A percentile compares a stretch with the other conserved stretches of the same genome.
phyloP scores from a whole-genome alignment of 2,888 invertebrate species.

The Shargacucullia verbasci region DNA sequence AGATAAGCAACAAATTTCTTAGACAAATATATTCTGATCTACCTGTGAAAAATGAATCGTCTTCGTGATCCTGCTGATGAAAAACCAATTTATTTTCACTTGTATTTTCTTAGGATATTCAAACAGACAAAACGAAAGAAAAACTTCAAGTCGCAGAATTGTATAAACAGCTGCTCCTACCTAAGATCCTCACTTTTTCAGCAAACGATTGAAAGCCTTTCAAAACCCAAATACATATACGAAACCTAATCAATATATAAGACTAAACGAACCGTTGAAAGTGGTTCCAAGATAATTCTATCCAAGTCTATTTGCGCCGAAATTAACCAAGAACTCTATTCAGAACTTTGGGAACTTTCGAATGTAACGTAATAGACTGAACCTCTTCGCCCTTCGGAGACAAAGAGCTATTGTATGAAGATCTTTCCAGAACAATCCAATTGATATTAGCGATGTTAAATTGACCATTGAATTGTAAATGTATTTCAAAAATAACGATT shows the following conservation, averaged over 20 bases:
- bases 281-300: conserved; percentile 52
- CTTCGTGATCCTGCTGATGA: conserved; percentile 12
- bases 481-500: conserved; percentile 32
- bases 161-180: not conserved
- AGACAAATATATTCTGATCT: conserved; percentile 7
- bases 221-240: conserved; percentile 3
- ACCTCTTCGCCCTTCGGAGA: conserved; percentile 56
- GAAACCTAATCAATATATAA: conserved; percentile 35
- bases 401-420: conserved; percentile 72
- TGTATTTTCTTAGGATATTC: conserved; percentile 3
- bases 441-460: conserved; percentile 67
- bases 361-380: conserved; percentile 76
- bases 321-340: conserved; percentile 80
- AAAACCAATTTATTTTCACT: conserved; percentile 3
- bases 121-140: not conserved
- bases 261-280: conserved; percentile 42
- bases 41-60: conserved; percentile 13
- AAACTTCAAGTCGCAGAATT: too few species aligned
- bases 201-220: not conserved
- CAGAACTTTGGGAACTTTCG: conserved; percentile 75
- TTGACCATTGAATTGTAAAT: conserved; percentile 50
- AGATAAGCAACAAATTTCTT: not conserved
- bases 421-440: conserved; percentile 62
- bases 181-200: not conserved
- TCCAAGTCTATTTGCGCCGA: conserved; percentile 72